Percentiles rank a stretch among this genome's conserved stretches.
phyloP scores from a whole-genome alignment of 2,888 invertebrate genomes.

The Acanthococcus lagerstroemiae region DNA sequence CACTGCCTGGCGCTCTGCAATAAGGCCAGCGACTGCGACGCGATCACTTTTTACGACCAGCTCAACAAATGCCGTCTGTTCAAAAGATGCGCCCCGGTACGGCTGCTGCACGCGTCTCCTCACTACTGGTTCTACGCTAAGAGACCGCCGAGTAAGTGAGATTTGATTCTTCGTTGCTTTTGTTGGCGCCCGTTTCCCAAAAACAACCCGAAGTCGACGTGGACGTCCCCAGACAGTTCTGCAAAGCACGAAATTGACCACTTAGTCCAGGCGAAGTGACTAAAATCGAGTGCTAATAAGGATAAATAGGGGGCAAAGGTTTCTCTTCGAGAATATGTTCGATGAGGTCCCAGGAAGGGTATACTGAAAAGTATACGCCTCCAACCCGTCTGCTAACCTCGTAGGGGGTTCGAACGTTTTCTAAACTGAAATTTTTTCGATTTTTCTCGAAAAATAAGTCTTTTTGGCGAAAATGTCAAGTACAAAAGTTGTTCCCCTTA shows the following conservation, averaged over 20 bases:
- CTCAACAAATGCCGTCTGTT: constrained; percentile 35
- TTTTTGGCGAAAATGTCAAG: neutral
- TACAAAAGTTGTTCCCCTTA: no score
- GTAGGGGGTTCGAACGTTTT: neutral
- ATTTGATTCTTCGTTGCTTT: no score
- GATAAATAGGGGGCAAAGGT: neutral
- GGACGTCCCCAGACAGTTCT: no score
- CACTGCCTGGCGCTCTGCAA: constrained; percentile 20
- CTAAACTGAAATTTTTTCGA: neutral
- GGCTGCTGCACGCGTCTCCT: neutral
- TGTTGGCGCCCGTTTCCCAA: no score
- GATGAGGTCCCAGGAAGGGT: neutral
- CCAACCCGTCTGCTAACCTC: neutral
- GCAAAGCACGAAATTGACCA: no score
- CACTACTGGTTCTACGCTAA: constrained; percentile 22
- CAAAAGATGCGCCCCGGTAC: constrained; percentile 32
- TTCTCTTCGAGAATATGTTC: neutral
- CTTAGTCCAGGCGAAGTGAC: neutral
- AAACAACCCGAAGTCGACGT: no score
- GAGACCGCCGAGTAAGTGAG: constrained; percentile 17
- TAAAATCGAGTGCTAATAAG: neutral
- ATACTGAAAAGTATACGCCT: neutral
- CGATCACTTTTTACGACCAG: constrained; percentile 33
- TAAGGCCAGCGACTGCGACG: constrained; percentile 32
- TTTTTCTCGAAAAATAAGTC: neutral